Base-by-base conservation (phyloP, 2,888 invertebrate genomes). In the Eupithecia insigniata region DNA sequence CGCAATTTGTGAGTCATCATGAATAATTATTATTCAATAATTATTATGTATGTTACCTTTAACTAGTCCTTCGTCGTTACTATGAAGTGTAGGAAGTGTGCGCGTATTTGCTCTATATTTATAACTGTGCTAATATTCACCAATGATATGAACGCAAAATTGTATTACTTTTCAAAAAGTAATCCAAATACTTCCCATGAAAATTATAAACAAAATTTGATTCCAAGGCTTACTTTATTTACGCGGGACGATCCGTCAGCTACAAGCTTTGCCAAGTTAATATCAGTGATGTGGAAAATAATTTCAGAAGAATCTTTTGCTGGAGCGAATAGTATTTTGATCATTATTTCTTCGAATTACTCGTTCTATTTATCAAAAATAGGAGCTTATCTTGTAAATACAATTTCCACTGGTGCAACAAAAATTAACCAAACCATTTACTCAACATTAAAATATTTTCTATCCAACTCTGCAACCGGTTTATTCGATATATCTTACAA, bases 71-170 rank as follows among this genome's bases (percentile, higher is more conserved):
- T 46, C 7, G n/a, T 46, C n/a, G 0, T 8, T 46, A 46, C 8
- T n/a, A 46, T 46, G 46, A 46, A 46, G 46, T 46, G 46, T 46
- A n/a, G 46, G 46, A 46, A 46, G 46, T 46, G n/a, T 46, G 39
- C 39, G 16, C 5, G 39, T 39, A 46, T 46, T 18, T 46, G n/a
- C 2, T 46, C 14, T 8, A 46, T 46, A 7, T 18, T 46, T 16
- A 16, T 39, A 46, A 46, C n/a, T n/a, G n/a, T 46, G 6, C 7
- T 51, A 8, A 2, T 22, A 51, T 10, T 51, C 8, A 22, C 46
- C 46, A 51, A 51, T 51, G 46, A 22, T 3, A 51, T 51, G 22
- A 51, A 22, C 8, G 22, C 10, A 22, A 51, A n/a, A 8, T n/a
- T n/a, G n/a, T n/a, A 8, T 46, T 46, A n/a, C 22, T 51, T 22